Evolutionary conservation across 2,797 vertebrate species (phyloP).

Genomic region (Sarcoramphus papa): DNA sequence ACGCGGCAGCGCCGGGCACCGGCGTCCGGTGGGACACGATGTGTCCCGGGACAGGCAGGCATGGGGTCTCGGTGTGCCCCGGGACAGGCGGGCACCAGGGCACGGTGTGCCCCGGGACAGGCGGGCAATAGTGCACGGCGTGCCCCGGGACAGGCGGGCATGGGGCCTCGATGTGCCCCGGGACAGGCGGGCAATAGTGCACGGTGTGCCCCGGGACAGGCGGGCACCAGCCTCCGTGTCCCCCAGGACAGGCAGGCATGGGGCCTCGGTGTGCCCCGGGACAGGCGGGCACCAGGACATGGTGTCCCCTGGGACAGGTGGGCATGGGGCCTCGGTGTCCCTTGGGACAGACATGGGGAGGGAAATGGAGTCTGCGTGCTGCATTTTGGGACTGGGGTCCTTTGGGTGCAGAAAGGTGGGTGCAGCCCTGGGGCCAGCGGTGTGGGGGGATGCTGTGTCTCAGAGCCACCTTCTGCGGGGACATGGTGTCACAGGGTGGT

Average conservation of each 20-base stretch:
- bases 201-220: too few relatives aligned
- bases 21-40: neutral
- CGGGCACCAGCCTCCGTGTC: too few relatives aligned
- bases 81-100: too few relatives aligned
- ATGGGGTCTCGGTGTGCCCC: neutral
- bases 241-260: too few relatives aligned
- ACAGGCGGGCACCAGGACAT: too few relatives aligned
- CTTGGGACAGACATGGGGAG: accelerated
- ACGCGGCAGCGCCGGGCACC: neutral
- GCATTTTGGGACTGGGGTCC: neutral
- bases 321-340: too few relatives aligned
- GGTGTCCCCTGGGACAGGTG: neutral
- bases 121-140: too few relatives aligned
- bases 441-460: neutral
- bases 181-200: neutral
- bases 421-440: neutral
- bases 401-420: neutral
- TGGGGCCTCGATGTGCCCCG: neutral
- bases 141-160: neutral
- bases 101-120: too few relatives aligned
- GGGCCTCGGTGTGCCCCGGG: too few relatives aligned
- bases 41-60: neutral
- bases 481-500: neutral
- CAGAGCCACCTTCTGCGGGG: neutral
- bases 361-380: neutral